phyloP scores from a whole-genome alignment of 2,797 vertebrate species.

The Parotocinclus haroldoi region DNA sequence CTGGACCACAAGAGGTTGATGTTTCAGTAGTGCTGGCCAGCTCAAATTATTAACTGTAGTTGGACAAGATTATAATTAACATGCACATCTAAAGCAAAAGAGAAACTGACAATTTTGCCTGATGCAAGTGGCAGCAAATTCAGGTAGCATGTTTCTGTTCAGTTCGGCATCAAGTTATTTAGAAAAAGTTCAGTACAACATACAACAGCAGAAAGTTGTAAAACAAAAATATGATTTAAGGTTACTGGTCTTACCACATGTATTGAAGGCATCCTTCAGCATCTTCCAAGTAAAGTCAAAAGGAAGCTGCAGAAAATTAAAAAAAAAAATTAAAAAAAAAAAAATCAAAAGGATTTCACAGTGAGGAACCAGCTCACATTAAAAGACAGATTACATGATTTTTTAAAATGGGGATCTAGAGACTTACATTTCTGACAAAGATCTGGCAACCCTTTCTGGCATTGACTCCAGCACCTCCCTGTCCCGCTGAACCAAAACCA shows the following conservation, averaged over 20 bases:
- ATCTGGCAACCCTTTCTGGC: slow-evolving; percentile 95
- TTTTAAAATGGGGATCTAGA: not conserved
- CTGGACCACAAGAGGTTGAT: no score
- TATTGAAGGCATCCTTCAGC: slow-evolving; percentile 96
- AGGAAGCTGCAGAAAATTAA: slow-evolving; percentile 81
- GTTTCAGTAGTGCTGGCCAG: no score
- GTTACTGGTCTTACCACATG: slow-evolving; percentile 79
- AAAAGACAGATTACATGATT: no score
- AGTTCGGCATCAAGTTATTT: not conserved
- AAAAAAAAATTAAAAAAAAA: no score
- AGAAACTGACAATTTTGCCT: no score
- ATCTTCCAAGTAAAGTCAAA: slow-evolving; percentile 99
- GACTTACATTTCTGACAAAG: slow-evolving; percentile 95
- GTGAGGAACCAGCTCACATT: no score
- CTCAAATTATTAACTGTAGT: no score
- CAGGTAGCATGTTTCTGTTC: not conserved
- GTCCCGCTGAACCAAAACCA: slow-evolving; percentile 80
- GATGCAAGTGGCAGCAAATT: no score
- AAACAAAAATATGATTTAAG: not conserved
- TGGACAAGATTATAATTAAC: no score
- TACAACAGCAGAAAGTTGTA: not conserved
- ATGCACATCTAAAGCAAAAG: no score
- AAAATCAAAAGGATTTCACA: no score
- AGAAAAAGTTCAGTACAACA: not conserved
- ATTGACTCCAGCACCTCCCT: slow-evolving; percentile 77